phyloP scores from a whole-genome alignment of 2,113 vertebrate species.

The Tragelaphus strepsiceros region DNA sequence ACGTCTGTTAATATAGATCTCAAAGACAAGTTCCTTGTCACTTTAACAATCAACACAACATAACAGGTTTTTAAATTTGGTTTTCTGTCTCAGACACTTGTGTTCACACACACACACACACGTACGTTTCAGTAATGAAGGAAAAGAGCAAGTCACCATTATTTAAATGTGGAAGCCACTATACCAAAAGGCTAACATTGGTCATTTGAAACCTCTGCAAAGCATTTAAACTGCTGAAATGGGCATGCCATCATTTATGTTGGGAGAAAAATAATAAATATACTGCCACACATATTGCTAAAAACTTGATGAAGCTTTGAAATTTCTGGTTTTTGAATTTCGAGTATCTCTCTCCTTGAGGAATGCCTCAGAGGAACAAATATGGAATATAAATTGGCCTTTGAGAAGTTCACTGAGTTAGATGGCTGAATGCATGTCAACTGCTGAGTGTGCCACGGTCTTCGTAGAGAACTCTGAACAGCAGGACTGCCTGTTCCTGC shows the following conservation, averaged over 20 bases:
- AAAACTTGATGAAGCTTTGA: neutral
- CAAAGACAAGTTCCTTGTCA: slow-evolving; percentile 44
- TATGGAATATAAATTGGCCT: slow-evolving; percentile 12
- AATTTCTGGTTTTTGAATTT: slow-evolving; percentile 29
- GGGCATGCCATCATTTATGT: neutral
- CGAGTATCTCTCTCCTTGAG: slow-evolving; percentile 1
- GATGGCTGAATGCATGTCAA: slow-evolving; percentile 19
- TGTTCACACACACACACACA: neutral
- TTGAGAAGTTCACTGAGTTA: neutral
- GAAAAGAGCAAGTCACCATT: neutral
- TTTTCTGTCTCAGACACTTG: neutral
- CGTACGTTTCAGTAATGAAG: neutral
- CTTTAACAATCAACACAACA: neutral
- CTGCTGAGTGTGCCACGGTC: neutral
- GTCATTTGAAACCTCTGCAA: neutral
- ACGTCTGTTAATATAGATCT: slow-evolving; percentile 54
- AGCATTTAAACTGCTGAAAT: neutral
- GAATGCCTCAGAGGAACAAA: slow-evolving; percentile 1
- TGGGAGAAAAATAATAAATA: neutral
- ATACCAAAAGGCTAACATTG: neutral
- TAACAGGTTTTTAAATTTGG: neutral
- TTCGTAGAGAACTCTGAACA: neutral
- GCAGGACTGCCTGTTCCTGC: neutral
- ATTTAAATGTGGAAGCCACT: neutral
- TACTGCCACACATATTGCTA: neutral